A percentile compares a stretch with the other conserved stretches of the same genome.
Conservation (phyloP, 2,888 invertebrate species). For the Rhabditoides inermis region DNA sequence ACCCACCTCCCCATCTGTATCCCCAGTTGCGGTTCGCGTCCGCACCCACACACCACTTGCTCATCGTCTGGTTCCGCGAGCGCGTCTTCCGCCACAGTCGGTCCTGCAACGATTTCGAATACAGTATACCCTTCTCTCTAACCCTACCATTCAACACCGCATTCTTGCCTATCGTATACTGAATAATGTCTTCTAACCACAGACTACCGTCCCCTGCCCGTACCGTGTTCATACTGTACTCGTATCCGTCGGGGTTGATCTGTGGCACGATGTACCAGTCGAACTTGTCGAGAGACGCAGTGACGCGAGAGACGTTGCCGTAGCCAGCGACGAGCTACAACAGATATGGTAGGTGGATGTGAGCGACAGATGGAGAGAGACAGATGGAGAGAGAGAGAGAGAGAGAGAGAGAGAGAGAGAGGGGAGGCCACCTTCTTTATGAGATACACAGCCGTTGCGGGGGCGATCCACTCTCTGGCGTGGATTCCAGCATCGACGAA, state of each 20-base stretch:
- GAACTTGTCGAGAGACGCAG: constrained; percentile 33
- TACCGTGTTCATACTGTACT: constrained; percentile 38
- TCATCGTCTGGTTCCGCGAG: constrained; percentile 35
- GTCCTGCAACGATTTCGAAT: constrained; percentile 34
- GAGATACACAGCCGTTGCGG: constrained; percentile 41
- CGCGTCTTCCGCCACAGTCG: constrained; percentile 51
- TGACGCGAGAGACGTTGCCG: constrained; percentile 24
- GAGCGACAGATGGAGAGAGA: not conserved
- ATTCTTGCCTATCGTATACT: too few relatives aligned
- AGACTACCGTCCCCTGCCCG: too few relatives aligned
- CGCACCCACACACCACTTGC: constrained; percentile 48
- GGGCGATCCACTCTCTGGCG: constrained; percentile 49
- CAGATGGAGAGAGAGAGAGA: not conserved
- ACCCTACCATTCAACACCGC: too few relatives aligned
- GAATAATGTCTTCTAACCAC: too few relatives aligned
- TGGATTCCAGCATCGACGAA: constrained; percentile 49
- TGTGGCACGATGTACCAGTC: constrained; percentile 49
- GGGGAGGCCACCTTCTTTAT: constrained; percentile 26
- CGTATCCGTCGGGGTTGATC: constrained; percentile 50
- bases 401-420: not conserved
- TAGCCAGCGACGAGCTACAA: constrained; percentile 29
- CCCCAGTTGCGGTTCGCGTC: constrained; percentile 52
- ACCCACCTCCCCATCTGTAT: constrained; percentile 44
- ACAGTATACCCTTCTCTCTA: too few relatives aligned
- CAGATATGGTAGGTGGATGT: not conserved